Percentiles rank a stretch among this genome's conserved stretches.
phyloP scores from a whole-genome alignment of 2,113 vertebrate species.

The Ornithorhynchus anatinus region DNA sequence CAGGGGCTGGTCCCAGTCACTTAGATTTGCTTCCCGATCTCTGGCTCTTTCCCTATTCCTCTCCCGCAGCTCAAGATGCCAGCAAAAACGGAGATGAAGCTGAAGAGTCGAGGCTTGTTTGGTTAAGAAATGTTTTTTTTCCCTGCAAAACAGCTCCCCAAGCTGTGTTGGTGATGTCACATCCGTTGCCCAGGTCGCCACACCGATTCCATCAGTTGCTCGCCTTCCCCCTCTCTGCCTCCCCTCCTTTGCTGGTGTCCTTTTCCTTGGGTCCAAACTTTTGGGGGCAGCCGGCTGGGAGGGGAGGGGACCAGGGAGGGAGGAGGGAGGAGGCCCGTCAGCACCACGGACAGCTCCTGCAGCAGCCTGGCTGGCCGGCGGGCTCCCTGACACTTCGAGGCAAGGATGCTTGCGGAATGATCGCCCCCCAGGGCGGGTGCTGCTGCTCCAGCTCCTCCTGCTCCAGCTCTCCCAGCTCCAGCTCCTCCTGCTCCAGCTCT shows the following conservation, averaged over 20 bases:
- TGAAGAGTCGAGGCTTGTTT: constrained; percentile 10
- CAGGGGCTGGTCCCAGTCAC: constrained; percentile 33
- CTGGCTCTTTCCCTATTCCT: constrained; percentile 36
- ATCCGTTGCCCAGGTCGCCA: constrained; percentile 73
- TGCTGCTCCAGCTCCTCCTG: constrained; percentile 31
- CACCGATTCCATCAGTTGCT: constrained; percentile 40
- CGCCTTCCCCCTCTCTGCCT: constrained; percentile 16
- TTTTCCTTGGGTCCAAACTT: constrained; percentile 72
- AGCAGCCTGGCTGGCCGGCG: constrained; percentile 15
- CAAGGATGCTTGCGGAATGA: constrained; percentile 73
- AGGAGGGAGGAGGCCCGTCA: constrained; percentile 36
- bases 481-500: constrained; percentile 44
- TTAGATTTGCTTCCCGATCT: not conserved
- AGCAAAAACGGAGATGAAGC: constrained; percentile 9
- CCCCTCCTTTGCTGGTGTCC: not conserved
- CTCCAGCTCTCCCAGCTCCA: constrained; percentile 43
- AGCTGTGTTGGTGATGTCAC: constrained; percentile 81
- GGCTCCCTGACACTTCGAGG: constrained; percentile 19
- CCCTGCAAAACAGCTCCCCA: not conserved
- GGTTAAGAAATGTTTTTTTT: constrained; percentile 58
- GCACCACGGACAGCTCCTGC: constrained; percentile 59
- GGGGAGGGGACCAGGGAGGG: not conserved
- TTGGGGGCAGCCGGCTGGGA: constrained; percentile 40
- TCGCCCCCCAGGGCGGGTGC: constrained; percentile 67
- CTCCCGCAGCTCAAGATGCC: not conserved